A percentile compares a stretch with the other conserved stretches of the same genome.
phyloP scores from a whole-genome alignment of 2,797 vertebrate genomes.

The Prionace glauca region DNA sequence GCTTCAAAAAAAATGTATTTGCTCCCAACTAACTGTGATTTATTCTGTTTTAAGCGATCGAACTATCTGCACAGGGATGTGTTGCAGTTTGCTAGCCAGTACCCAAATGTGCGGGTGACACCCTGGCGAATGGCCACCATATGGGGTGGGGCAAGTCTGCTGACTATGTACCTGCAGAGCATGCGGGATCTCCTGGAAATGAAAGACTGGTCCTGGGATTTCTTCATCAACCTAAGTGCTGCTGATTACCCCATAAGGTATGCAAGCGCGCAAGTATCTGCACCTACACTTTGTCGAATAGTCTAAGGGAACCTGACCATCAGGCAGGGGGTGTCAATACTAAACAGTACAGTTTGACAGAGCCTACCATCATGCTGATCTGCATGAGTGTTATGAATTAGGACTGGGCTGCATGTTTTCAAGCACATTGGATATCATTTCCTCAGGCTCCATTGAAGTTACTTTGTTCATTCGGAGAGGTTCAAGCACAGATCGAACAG shows the following conservation, averaged over 20 bases:
- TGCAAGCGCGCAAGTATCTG: neutral
- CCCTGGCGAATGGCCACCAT: conserved; percentile 97
- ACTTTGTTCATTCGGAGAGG: no score
- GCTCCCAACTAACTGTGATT: conserved; percentile 37
- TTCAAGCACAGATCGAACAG: neutral
- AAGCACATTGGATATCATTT: neutral
- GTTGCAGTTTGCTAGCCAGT: conserved; percentile 68
- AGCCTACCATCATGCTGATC: neutral
- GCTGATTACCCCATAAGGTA: conserved; percentile 98
- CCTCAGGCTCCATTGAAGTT: neutral
- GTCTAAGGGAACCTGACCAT: neutral
- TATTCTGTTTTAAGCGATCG: conserved; percentile 71
- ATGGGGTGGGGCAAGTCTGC: conserved; percentile 94
- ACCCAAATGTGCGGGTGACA: conserved; percentile 83
- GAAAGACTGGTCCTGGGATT: conserved; percentile 95
- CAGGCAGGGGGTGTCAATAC: neutral
- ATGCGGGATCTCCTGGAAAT: conserved; percentile 91
- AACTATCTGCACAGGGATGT: conserved; percentile 91
- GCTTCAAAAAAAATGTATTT: neutral
- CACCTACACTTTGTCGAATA: neutral
- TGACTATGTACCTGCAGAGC: conserved; percentile 90
- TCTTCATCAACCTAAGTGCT: conserved; percentile 98
- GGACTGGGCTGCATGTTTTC: no score
- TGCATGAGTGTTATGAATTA: neutral
- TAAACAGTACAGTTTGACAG: neutral